Conservation (phyloP, 2,113 vertebrate genomes). For the Beaufortia kweichowensis region DNA sequence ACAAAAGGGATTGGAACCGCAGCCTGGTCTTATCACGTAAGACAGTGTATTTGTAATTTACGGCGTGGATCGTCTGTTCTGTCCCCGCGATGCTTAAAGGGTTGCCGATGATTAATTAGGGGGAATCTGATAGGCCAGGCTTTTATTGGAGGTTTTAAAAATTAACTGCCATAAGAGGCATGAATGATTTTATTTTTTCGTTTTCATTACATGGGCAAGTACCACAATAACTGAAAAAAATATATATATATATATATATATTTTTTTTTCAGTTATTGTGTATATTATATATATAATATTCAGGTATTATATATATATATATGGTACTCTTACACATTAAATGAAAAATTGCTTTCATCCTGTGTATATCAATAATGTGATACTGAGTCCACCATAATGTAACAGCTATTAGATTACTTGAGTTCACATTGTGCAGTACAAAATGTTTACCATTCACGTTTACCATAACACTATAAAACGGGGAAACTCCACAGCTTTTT, state of each 20-base stretch:
- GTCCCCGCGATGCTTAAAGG: neutral
- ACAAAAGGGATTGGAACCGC: conserved; percentile 65
- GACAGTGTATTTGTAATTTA: conserved; percentile 32
- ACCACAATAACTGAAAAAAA: neutral
- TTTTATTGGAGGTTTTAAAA: conserved; percentile 39
- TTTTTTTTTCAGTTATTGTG: neutral
- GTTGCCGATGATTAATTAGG: conserved; percentile 46
- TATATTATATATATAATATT: neutral
- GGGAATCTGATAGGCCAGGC: conserved; percentile 26
- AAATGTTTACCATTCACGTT: conserved; percentile 7
- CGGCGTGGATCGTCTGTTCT: conserved; percentile 1
- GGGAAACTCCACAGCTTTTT: neutral
- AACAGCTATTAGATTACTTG: conserved; percentile 40
- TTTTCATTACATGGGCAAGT: conserved; percentile 24
- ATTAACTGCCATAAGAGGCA: conserved; percentile 18
- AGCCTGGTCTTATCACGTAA: conserved; percentile 25
- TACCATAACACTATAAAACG: conserved; percentile 12
- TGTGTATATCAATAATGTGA: conserved; percentile 16
- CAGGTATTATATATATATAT: too few relatives aligned
- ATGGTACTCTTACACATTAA: neutral
- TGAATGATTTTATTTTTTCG: conserved; percentile 23
- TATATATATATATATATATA: too few relatives aligned
- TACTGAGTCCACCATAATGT: neutral
- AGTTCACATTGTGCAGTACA: conserved; percentile 3
- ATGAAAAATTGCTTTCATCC: conserved; percentile 25